Conservation (phyloP, 1,140 invertebrate genomes). For the Euwallacea similis region DNA sequence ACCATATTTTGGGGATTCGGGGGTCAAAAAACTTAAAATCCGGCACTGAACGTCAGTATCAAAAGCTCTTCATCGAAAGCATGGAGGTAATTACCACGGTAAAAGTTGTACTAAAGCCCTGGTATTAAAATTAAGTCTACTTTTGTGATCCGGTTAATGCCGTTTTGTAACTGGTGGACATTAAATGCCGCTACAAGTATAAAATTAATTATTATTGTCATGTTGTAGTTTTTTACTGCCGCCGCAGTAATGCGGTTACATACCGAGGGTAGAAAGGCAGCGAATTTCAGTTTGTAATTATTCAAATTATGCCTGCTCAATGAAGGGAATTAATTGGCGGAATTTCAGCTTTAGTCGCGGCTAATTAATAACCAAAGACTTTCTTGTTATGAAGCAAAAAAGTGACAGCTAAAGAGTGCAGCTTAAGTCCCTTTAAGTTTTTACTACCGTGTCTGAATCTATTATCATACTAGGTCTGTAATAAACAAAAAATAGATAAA, state of each 20-base stretch:
- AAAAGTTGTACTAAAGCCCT: background rate
- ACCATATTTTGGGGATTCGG: no score
- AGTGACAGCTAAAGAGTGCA: background rate
- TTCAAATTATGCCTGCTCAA: no score
- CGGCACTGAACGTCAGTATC: no score
- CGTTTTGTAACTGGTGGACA: constrained; percentile 1
- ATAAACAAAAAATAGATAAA: constrained; percentile 10
- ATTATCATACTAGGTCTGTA: background rate
- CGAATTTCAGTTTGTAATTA: no score
- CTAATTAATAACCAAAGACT: background rate
- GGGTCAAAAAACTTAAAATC: no score
- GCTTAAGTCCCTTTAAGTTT: no score
- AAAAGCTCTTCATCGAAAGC: no score
- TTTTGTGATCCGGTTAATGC: background rate
- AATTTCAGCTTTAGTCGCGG: background rate
- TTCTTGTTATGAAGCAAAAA: background rate
- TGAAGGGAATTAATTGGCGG: no score
- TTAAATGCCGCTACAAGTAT: background rate
- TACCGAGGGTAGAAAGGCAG: no score
- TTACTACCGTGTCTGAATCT: background rate
- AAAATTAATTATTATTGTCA: constrained; percentile 3
- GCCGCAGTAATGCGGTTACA: no score
- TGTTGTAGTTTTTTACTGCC: background rate
- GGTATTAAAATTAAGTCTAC: constrained; percentile 1
- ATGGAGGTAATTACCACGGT: background rate